Evolutionary conservation across 1,140 invertebrate genomes (phyloP), one percentile per base, ranked within the genome.

Genomic region (Manduca sexta): DNA sequence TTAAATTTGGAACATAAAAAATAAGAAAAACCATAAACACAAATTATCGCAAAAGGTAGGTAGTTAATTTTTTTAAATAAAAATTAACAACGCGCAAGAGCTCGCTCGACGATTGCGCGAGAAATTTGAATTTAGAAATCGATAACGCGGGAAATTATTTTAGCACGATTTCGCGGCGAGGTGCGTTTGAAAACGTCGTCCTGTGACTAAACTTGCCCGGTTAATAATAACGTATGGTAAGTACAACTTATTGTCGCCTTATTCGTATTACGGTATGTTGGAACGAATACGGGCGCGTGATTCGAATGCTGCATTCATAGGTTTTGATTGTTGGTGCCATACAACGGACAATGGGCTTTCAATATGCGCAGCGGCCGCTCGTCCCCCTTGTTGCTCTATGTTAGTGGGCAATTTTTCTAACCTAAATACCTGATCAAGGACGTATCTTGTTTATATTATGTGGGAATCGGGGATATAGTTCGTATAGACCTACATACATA

Each of bases 251-350:
- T 73, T 77, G 75, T 70, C 62, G 64, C 76, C 74, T 70, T 77
- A 74, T 76, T 71, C 62, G 69, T 74, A 47, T 74, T 80, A 84
- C 81, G 78, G 78, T 82, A 84, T 73, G 78, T 77, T 77, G 78
- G 75, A 82, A 74, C 71, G 64, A 79, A 84, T 82, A 81, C 80
- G 56, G 42, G 44, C 48, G 63, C 76, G 76, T 80, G 78, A 74
- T 74, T 48, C 52, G 78, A 80, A 82, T 83, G 54, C 56, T 56
- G 48, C 56, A 51, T 38, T 53, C 57, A 49, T 65, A 56, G 49
- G 64, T 66, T 70, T 81, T 68, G 69, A 66, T 73, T 69, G 70
- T 69, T 54, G 49, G 42, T 47, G 52, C 64, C 68, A 68, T 68
- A 71, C 69, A 64, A 61, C 63, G 60, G 49, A 81, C 79, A 84